These are phyloP conservation scores for Microctonus hyperodae DNA, from an alignment of 2,888 invertebrate species.

Conservation along the genomic window DNA sequence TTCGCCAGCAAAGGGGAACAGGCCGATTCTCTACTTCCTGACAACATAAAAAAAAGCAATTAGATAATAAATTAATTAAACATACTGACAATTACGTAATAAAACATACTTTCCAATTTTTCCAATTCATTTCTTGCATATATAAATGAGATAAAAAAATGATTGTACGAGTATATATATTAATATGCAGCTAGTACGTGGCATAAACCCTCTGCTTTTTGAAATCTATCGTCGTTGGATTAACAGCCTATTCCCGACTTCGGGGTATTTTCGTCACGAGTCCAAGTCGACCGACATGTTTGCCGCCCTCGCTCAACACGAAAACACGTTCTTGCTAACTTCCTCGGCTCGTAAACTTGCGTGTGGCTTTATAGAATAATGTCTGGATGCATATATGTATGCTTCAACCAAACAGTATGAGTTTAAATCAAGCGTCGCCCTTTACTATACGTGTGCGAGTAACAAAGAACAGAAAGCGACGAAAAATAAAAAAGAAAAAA, in stretches of 20 bases:
- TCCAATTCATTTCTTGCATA: no score
- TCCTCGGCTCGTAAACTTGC: neutral
- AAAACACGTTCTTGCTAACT: slow-evolving; percentile 12
- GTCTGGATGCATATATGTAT: slow-evolving; percentile 1
- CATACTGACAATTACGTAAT: no score
- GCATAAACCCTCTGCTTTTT: slow-evolving; percentile 2
- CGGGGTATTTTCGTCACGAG: slow-evolving; percentile 44
- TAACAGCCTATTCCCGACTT: slow-evolving; percentile 45
- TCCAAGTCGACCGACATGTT: slow-evolving; percentile 13
- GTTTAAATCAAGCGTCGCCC: slow-evolving; percentile 17
- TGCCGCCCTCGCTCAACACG: slow-evolving; percentile 24
- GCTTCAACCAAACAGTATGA: neutral
- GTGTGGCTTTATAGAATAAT: slow-evolving; percentile 15
- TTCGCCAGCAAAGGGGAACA: slow-evolving; percentile 71
- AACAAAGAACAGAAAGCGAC: neutral
- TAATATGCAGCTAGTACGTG: neutral
- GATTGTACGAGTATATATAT: neutral
- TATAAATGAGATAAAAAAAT: neutral
- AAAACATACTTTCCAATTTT: no score
- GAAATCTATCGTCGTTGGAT: slow-evolving; percentile 40
- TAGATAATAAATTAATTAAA: no score
- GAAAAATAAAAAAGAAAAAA: neutral
- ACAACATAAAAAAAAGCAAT: neutral
- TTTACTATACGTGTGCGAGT: neutral
- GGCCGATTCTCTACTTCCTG: slow-evolving; percentile 60